phyloP scores from a whole-genome alignment of 2,797 vertebrate genomes.

The Harpagifer antarcticus region DNA sequence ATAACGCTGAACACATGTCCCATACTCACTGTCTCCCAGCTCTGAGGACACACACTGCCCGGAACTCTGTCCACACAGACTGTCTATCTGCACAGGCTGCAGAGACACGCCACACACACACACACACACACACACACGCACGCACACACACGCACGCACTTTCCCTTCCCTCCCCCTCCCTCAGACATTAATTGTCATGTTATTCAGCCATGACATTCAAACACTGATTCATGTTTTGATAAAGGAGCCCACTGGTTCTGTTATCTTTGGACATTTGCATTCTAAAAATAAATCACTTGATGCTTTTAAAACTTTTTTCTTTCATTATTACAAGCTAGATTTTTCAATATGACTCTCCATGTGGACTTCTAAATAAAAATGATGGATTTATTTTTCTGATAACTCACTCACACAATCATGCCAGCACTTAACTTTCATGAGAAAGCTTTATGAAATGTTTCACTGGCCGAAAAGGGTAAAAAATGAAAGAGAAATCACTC shows the following conservation, averaged over 20 bases:
- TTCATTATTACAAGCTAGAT: background rate
- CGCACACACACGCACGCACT: background rate
- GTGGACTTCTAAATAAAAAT: too few species aligned
- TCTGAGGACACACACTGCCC: constrained; percentile 20
- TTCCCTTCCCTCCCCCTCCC: constrained; percentile 5
- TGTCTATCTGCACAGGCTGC: constrained; percentile 27
- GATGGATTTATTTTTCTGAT: background rate
- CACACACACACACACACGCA: background rate
- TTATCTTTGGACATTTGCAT: constrained; percentile 37
- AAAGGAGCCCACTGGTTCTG: constrained; percentile 4
- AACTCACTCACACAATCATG: too few species aligned
- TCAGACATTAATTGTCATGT: constrained; percentile 29
- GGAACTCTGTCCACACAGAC: constrained; percentile 18
- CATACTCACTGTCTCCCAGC: constrained; percentile 61
- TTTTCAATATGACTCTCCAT: background rate
- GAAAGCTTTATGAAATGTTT: background rate
- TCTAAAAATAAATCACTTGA: constrained; percentile 24
- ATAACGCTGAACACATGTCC: constrained; percentile 59
- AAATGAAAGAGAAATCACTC: background rate
- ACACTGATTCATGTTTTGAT: constrained; percentile 68
- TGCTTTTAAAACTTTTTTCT: constrained; percentile 6
- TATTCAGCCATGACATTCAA: constrained; percentile 55
- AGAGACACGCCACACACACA: constrained; percentile 35
- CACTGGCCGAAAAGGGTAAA: background rate
- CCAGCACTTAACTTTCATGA: background rate